A percentile compares a stretch with the other conserved stretches of the same genome.
These are phyloP conservation scores for Orius insidiosus DNA, from an alignment of 1,140 invertebrate genomes.

Conservation along the genomic window DNA sequence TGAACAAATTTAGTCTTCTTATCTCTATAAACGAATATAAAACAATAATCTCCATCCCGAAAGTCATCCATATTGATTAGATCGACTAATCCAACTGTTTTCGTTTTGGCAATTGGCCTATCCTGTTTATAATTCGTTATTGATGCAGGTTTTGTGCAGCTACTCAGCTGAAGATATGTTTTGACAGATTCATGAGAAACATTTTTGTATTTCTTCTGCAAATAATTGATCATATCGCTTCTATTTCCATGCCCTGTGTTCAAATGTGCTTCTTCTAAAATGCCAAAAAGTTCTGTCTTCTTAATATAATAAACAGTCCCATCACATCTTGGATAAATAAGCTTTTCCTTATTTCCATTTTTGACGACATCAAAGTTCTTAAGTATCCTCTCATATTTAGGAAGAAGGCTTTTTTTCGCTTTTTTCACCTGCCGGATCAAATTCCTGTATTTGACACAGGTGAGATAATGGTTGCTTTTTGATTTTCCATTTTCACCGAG, in stretches of 20 bases:
- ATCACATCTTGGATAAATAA: background rate
- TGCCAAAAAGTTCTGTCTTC: background rate
- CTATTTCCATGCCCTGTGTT: background rate
- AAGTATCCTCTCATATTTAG: too few relatives aligned
- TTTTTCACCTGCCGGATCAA: too few relatives aligned
- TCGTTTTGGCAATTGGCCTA: background rate
- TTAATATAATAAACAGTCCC: background rate
- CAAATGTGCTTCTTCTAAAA: conserved; percentile 1
- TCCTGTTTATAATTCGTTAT: background rate
- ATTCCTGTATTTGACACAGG: too few relatives aligned
- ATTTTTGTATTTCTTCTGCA: conserved; percentile 6
- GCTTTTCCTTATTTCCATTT: too few relatives aligned
- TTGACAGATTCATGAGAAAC: background rate
- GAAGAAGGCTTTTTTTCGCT: too few relatives aligned
- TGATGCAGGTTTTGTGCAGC: background rate
- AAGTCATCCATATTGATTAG: conserved; percentile 2
- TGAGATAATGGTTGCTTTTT: too few relatives aligned
- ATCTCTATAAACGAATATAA: conserved; percentile 1
- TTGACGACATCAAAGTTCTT: too few relatives aligned
- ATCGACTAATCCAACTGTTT: background rate
- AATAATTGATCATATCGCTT: conserved; percentile 1
- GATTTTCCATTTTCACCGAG: too few relatives aligned
- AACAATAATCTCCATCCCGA: conserved; percentile 2
- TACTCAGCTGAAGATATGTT: background rate
- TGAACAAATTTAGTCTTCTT: conserved; percentile 7